These are phyloP conservation scores for Amia ocellicauda DNA, from an alignment of 2,113 vertebrate genomes.

Conservation along the genomic window DNA sequence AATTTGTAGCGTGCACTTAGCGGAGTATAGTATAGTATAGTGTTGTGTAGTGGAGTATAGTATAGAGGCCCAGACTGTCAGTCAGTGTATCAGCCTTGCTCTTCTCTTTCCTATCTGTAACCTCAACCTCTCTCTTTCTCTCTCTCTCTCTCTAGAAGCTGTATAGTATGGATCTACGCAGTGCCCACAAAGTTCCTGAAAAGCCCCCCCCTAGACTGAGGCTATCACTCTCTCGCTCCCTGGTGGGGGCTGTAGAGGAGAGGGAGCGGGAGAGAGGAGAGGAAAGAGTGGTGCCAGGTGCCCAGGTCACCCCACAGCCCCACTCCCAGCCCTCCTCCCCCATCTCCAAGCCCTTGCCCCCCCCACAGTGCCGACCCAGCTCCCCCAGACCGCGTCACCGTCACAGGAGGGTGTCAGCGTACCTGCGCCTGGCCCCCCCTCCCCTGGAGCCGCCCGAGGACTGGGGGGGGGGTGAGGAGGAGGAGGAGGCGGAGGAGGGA, in stretches of 20 bases:
- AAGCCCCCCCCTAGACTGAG: constrained; percentile 63
- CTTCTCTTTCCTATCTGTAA: background rate
- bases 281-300: no score
- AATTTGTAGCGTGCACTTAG: no score
- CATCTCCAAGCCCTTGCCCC: no score
- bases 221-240: constrained; percentile 66
- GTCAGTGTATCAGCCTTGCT: background rate
- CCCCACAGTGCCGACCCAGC: no score
- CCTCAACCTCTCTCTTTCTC: background rate
- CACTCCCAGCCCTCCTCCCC: constrained; percentile 59
- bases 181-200: constrained; percentile 77
- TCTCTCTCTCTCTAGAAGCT: constrained; percentile 68
- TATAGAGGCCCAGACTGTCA: no score
- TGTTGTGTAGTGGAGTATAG: no score
- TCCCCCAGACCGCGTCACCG: constrained; percentile 53
- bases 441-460: constrained; percentile 24
- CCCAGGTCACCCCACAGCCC: no score
- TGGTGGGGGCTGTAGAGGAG: constrained; percentile 58
- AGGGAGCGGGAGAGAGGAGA: constrained; percentile 28
- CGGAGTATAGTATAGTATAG: no score
- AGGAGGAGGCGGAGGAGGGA: constrained; percentile 49
- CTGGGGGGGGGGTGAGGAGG: constrained; percentile 53
- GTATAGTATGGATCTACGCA: constrained; percentile 93
- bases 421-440: background rate
- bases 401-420: constrained; percentile 34